Conservation (phyloP, 1,140 invertebrate genomes). For the Aphidius gifuensis region DNA sequence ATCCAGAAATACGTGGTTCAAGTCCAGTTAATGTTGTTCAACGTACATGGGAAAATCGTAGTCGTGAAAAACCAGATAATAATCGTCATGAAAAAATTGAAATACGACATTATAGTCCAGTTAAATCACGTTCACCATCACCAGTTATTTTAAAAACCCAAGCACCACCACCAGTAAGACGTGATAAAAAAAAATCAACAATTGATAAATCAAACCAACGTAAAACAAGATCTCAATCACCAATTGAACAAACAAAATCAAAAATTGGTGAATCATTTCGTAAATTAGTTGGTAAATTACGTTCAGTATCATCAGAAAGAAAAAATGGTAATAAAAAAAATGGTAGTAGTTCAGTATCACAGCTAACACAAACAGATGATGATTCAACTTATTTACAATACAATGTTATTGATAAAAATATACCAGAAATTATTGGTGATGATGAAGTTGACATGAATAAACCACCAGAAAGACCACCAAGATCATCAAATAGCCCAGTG, state of each 20-base stretch:
- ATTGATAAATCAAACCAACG: slow-evolving; percentile 9
- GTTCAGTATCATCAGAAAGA: slow-evolving; percentile 20
- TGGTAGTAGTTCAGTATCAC: slow-evolving; percentile 35
- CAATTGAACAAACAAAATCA: slow-evolving; percentile 8
- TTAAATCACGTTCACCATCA: slow-evolving; percentile 53
- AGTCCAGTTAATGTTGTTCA: slow-evolving; percentile 42
- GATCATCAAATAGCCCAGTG: slow-evolving; percentile 33
- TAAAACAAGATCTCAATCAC: background rate
- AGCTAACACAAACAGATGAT: slow-evolving; percentile 56
- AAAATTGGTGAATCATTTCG: slow-evolving; percentile 21
- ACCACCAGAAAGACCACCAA: slow-evolving; percentile 42
- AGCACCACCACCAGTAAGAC: background rate
- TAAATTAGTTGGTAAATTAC: slow-evolving; percentile 19
- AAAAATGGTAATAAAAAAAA: slow-evolving; percentile 54
- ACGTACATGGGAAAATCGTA: slow-evolving; percentile 47
- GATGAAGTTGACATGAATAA: slow-evolving; percentile 29
- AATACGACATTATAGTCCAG: slow-evolving; percentile 60
- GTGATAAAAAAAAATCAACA: slow-evolving; percentile 17
- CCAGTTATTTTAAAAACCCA: slow-evolving; percentile 33
- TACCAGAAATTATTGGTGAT: slow-evolving; percentile 37
- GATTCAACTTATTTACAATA: slow-evolving; percentile 60
- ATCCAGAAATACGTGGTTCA: background rate
- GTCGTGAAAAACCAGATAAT: slow-evolving; percentile 26
- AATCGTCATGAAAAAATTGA: slow-evolving; percentile 58
- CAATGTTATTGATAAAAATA: slow-evolving; percentile 61